These are phyloP conservation scores for Montipora foliosa DNA, from an alignment of 64 coral and sea anemone species.

Conservation along the genomic window DNA sequence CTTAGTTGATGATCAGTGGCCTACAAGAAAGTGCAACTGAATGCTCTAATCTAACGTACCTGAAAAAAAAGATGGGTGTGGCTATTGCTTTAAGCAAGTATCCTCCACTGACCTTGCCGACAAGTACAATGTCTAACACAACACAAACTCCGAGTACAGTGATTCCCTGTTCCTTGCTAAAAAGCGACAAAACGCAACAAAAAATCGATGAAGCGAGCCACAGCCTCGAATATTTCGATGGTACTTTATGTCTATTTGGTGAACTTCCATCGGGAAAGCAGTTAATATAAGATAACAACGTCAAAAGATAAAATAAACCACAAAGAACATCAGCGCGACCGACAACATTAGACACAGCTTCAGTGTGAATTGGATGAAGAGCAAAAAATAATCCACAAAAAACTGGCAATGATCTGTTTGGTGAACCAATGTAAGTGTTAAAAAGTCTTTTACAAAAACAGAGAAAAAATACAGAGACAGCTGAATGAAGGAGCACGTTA, in stretches of 20 bases:
- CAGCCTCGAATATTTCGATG: conserved; percentile 47
- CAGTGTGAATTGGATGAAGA: conserved; percentile 84
- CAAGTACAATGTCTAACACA: conserved; percentile 60
- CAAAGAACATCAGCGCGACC: conserved; percentile 75
- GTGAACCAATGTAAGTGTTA: not conserved
- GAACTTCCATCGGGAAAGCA: conserved; percentile 27
- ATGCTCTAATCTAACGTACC: not conserved
- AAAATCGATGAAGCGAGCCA: conserved; percentile 63
- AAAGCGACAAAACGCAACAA: conserved; percentile 48
- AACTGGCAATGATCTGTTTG: not conserved
- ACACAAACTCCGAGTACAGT: conserved; percentile 74
- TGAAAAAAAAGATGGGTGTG: not conserved
- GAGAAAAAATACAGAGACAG: conserved; percentile 60
- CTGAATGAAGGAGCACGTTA: conserved; percentile 65
- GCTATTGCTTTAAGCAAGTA: not conserved
- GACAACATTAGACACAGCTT: conserved; percentile 78
- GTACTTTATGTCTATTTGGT: not conserved
- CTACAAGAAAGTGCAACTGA: not conserved
- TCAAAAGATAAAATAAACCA: conserved; percentile 71
- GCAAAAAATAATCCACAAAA: conserved; percentile 74
- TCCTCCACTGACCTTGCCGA: conserved; percentile 48
- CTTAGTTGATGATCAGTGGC: not conserved
- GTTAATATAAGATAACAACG: conserved; percentile 74
- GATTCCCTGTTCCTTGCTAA: conserved; percentile 84
- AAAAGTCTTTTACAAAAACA: conserved; percentile 64